Evolutionary conservation across 2,888 invertebrate genomes (phyloP), one percentile per base, ranked within the genome.

Genomic region (Cybosia mesomella): DNA sequence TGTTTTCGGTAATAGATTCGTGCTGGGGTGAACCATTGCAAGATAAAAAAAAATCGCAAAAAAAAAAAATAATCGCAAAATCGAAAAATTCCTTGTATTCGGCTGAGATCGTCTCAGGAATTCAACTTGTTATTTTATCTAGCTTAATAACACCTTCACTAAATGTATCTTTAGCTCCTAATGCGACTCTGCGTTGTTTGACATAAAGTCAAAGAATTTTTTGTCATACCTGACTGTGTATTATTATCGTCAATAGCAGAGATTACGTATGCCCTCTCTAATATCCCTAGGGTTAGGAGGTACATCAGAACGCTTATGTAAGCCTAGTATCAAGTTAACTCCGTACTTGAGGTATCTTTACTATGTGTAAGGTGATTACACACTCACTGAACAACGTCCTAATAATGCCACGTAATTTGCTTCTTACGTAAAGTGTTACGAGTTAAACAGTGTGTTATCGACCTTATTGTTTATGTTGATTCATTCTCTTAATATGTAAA

Each of bases 391-490:
- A 54, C 54, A 63, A 54, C 34, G 22, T 53, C 53, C 62, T 54
- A 59, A 57, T 64, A 43, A 53, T 5, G 34, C 54, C 22, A 24
- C 18, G 53, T 66, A 59, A 36, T 59, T 36, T n/a, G 10, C 43
- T 55, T 39, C 13, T 66, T 68, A 65, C 65, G 49, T 60, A 69
- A 65, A 59, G 11, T 28, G 18, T 58, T 61, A 43, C 57, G 59
- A 58, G 39, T 59, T 58, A 65, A 70, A 34, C 69, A 66, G 65
- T 66, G 68, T 78, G 73, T 72, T 69, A 73, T 70, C 74, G 63
- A 68, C 75, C 75, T 75, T 76, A 82, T 74, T 76, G 75, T 77
- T 82, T 77, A 74, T 75, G 81, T 77, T 83, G 77, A 82, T 76
- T 81, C 81, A 82, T 78, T 76, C 67, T 76, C 77, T 72, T 68